Evolutionary conservation across 2,797 vertebrate species (phyloP).

Genomic region (Echeneis naucrates): DNA sequence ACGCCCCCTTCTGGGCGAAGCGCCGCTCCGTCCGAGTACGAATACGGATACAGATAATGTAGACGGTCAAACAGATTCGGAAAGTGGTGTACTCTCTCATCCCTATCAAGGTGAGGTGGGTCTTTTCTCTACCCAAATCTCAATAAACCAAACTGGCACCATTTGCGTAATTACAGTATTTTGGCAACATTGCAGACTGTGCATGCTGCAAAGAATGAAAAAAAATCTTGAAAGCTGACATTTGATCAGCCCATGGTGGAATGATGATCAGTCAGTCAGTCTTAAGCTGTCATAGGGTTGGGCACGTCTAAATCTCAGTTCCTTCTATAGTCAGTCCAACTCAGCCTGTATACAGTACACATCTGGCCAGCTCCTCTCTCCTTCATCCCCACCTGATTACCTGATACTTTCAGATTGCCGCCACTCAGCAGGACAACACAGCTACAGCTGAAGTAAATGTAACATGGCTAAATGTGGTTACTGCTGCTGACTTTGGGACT

Average conservation of each 20-base stretch:
- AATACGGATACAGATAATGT: too few species aligned
- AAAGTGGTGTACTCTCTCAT: too few species aligned
- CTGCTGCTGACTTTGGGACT: conserved; percentile 65
- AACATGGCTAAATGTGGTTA: conserved; percentile 56
- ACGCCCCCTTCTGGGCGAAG: too few species aligned
- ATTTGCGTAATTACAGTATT: not conserved
- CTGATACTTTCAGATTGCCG: conserved; percentile 27
- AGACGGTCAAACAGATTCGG: too few species aligned
- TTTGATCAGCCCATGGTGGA: too few species aligned
- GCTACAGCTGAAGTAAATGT: conserved; percentile 40
- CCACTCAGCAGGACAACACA: conserved; percentile 19
- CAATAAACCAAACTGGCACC: not conserved
- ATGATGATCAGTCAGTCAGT: too few species aligned
- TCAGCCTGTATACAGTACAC: not conserved
- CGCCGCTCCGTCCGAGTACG: too few species aligned
- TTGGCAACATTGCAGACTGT: not conserved
- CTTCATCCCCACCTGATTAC: conserved; percentile 26
- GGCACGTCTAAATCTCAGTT: not conserved
- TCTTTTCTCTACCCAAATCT: not conserved
- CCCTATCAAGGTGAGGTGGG: not conserved
- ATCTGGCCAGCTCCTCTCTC: conserved; percentile 14
- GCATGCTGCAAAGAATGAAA: not conserved
- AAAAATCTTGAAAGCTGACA: too few species aligned
- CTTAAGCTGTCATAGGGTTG: too few species aligned
- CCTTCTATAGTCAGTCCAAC: not conserved